Percentiles rank a stretch among this genome's conserved stretches.
phyloP scores from a whole-genome alignment of 92 coral and sea anemone genomes.

The Epizoanthus rinbou region DNA sequence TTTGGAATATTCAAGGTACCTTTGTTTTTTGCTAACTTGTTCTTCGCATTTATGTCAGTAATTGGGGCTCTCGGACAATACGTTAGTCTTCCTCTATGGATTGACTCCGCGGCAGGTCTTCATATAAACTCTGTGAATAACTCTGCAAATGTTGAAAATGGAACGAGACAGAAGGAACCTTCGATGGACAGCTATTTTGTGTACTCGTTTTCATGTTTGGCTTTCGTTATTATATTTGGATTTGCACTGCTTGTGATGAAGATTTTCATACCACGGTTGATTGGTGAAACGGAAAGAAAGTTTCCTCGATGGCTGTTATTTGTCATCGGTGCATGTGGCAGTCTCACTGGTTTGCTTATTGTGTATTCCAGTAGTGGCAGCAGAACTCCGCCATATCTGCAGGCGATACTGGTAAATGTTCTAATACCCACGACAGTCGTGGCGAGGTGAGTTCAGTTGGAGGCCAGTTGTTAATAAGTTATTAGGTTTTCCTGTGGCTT shows the following conservation, averaged over 20 bases:
- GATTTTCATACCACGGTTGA: slow-evolving; percentile 2
- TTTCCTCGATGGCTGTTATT: slow-evolving; percentile 34
- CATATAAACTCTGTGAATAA: neutral
- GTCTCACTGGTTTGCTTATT: slow-evolving; percentile 27
- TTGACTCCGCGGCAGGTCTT: slow-evolving; percentile 36
- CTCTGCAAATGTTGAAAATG: neutral
- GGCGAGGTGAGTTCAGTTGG: slow-evolving; percentile 28
- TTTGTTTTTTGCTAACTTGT: slow-evolving; percentile 27
- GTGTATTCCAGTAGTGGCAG: slow-evolving; percentile 51
- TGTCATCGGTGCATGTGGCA: slow-evolving; percentile 19
- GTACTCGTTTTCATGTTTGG: neutral
- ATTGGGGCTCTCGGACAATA: slow-evolving; percentile 52
- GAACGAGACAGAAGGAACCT: neutral
- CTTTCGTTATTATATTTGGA: slow-evolving; percentile 15
- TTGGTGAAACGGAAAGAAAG: slow-evolving; percentile 42
- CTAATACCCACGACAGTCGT: slow-evolving; percentile 54
- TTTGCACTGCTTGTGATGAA: slow-evolving; percentile 9
- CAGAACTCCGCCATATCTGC: slow-evolving; percentile 67
- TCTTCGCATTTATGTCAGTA: slow-evolving; percentile 50
- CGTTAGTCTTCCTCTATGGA: slow-evolving; percentile 55
- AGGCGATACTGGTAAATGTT: slow-evolving; percentile 46
- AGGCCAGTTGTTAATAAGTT: too few relatives aligned
- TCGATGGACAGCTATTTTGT: slow-evolving; percentile 12
- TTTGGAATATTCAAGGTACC: neutral
- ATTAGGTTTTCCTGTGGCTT: too few relatives aligned